A percentile compares a stretch with the other conserved stretches of the same genome.
phyloP scores from a whole-genome alignment of 2,888 invertebrate species.

The Cataglyphis altisquamis region DNA sequence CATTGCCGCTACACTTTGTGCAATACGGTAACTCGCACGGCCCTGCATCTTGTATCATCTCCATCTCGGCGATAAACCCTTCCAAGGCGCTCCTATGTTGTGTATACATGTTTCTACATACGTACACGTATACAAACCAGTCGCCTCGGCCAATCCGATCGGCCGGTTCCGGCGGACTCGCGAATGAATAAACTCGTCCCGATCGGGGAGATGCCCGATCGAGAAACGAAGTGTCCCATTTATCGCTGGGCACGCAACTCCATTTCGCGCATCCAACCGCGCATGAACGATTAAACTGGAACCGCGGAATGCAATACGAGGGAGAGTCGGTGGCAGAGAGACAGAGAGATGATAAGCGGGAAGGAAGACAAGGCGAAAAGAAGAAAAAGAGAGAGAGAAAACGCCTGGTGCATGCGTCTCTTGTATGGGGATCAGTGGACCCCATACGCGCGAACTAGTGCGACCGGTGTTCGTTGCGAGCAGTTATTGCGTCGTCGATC shows the following conservation, averaged over 20 bases:
- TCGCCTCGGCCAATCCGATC: slow-evolving; percentile 56
- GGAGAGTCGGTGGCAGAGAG: background rate
- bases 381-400: background rate
- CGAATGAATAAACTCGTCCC: slow-evolving; percentile 66
- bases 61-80: slow-evolving; percentile 4
- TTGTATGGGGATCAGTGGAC: background rate
- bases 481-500: slow-evolving; percentile 75
- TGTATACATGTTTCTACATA: background rate
- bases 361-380: background rate
- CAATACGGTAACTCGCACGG: slow-evolving; percentile 33
- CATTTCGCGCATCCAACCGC: slow-evolving; percentile 49
- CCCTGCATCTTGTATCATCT: slow-evolving; percentile 26
- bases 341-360: slow-evolving; percentile 2
- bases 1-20: slow-evolving; percentile 23
- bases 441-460: slow-evolving; percentile 53
- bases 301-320: slow-evolving; percentile 40
- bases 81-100: background rate
- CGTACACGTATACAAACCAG: slow-evolving; percentile 59
- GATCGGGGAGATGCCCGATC: slow-evolving; percentile 59
- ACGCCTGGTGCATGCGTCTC: slow-evolving; percentile 3
- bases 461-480: slow-evolving; percentile 74
- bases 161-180: slow-evolving; percentile 48
- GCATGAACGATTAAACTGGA: slow-evolving; percentile 64
- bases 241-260: slow-evolving; percentile 58
- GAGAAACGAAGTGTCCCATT: slow-evolving; percentile 68